Evolutionary conservation across 2,797 vertebrate species (phyloP).

Genomic region (Molothrus aeneus): DNA sequence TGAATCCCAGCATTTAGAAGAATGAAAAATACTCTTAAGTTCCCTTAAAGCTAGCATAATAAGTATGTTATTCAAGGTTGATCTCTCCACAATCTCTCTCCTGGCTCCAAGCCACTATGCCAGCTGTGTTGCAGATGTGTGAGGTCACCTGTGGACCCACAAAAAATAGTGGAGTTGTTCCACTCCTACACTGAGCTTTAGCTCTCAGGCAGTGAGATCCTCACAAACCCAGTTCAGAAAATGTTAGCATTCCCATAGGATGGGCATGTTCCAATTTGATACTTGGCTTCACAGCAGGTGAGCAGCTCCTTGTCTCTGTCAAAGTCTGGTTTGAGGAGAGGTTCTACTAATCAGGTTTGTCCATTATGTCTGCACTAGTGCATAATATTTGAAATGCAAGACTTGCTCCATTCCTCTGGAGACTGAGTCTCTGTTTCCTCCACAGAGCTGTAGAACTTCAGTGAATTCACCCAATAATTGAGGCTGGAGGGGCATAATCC

Average conservation of each 20-base stretch:
- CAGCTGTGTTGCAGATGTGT: neutral
- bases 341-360: neutral
- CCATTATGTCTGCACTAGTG: neutral
- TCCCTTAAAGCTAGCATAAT: neutral
- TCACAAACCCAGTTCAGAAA: neutral
- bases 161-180: neutral
- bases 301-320: neutral
- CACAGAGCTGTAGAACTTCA: neutral
- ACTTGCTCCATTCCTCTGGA: neutral
- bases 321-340: neutral
- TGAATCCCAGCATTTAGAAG: neutral
- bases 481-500: neutral
- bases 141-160: neutral
- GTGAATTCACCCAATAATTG: neutral
- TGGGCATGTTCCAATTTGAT: rapidly evolving
- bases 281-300: neutral
- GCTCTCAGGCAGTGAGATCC: neutral
- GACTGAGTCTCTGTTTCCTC: neutral
- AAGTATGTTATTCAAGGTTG: neutral
- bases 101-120: neutral
- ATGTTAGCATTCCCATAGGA: rapidly evolving
- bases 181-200: neutral
- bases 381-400: neutral
- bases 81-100: neutral
- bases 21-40: neutral